Conservation (phyloP, 2,888 invertebrate species). For the Tetranychus piercei region DNA sequence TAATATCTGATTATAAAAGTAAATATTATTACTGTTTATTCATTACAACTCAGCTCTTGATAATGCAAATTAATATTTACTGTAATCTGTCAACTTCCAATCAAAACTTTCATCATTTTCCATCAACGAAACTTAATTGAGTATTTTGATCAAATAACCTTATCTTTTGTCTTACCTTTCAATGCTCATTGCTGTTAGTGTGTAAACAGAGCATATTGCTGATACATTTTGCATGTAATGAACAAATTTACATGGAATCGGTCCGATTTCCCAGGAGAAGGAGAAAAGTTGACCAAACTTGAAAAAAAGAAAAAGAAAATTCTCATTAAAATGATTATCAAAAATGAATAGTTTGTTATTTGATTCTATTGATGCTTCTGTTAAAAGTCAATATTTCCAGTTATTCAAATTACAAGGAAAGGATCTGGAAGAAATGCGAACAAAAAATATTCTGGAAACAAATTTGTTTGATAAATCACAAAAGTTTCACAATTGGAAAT, state of each 20-base stretch:
- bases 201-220: constrained; percentile 50
- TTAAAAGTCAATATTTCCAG: not conserved
- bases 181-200: constrained; percentile 50
- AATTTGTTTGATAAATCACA: too few relatives aligned
- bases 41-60: too few relatives aligned
- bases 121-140: not conserved
- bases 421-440: not conserved
- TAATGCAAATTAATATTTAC: not conserved
- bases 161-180: constrained; percentile 40
- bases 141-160: not conserved
- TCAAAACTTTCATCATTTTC: not conserved
- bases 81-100: not conserved
- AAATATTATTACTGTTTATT: too few relatives aligned
- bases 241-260: constrained; percentile 46
- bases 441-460: not conserved
- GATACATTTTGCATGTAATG: constrained; percentile 53
- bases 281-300: constrained; percentile 48
- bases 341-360: not conserved
- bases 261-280: constrained; percentile 48
- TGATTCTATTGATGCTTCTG: too few relatives aligned
- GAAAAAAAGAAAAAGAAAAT: not conserved
- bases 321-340: not conserved
- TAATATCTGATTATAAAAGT: constrained; percentile 40
- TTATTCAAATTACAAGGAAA: not conserved
- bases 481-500: too few relatives aligned